Conservation (phyloP, 1,140 invertebrate species). For the Solenopsis invicta region DNA sequence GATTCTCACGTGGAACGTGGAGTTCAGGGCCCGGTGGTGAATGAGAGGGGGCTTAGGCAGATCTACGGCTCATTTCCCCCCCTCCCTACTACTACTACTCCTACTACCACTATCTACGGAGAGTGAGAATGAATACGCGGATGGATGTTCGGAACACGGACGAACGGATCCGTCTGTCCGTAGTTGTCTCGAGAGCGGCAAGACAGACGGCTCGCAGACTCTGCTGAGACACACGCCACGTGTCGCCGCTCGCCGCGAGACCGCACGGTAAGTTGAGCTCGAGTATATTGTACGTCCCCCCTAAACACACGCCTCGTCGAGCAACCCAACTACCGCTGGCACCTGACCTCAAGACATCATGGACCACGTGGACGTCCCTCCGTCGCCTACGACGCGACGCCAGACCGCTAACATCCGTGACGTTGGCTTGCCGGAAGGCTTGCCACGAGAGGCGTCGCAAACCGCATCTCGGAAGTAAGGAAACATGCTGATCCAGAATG, state of each 20-base stretch:
- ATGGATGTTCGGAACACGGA: conserved; percentile 62
- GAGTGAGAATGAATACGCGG: conserved; percentile 73
- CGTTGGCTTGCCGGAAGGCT: conserved; percentile 13
- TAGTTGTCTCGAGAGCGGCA: conserved; percentile 60
- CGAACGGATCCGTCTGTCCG: conserved; percentile 44
- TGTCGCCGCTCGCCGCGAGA: conserved; percentile 53
- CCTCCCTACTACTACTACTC: conserved; percentile 67
- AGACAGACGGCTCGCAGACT: conserved; percentile 40
- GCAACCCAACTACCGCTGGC: background rate
- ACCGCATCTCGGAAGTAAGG: conserved; percentile 21
- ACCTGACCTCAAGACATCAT: conserved; percentile 35
- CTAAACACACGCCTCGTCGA: conserved; percentile 20
- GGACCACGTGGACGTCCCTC: background rate
- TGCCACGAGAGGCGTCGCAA: background rate
- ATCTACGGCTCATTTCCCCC: conserved; percentile 81
- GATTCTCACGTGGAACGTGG: conserved; percentile 79
- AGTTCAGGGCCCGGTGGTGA: conserved; percentile 81
- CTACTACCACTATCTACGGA: conserved; percentile 70
- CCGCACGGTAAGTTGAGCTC: conserved; percentile 49
- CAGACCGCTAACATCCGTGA: conserved; percentile 33
- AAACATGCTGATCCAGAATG: background rate
- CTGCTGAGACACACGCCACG: conserved; percentile 40
- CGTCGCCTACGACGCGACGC: background rate
- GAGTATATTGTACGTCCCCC: conserved; percentile 45
- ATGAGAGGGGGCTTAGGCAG: conserved; percentile 84